Percentiles rank a stretch among this genome's conserved stretches.
Conservation (phyloP, 2,113 vertebrate species). For the Empidonax traillii region DNA sequence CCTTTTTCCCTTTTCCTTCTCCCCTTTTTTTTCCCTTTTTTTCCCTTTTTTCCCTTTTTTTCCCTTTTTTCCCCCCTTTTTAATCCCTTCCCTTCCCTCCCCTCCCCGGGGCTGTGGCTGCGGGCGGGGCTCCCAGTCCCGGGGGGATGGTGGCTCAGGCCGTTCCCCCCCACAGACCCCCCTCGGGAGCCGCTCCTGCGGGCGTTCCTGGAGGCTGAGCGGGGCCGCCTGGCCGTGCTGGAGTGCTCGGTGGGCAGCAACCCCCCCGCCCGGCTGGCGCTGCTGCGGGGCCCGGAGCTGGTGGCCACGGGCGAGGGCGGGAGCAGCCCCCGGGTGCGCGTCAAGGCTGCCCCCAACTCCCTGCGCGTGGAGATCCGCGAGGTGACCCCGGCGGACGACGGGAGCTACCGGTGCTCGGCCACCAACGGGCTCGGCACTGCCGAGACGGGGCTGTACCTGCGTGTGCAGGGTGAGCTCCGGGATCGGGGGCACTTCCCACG, state of each 20-base stretch:
- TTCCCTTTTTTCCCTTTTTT: accelerated
- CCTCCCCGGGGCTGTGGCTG: too few species aligned
- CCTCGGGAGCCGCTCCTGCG: slow-evolving; percentile 24
- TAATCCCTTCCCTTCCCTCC: too few species aligned
- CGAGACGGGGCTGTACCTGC: slow-evolving; percentile 3
- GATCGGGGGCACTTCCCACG: accelerated
- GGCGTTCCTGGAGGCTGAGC: slow-evolving; percentile 56
- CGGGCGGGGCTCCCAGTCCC: too few species aligned
- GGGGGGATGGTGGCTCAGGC: neutral
- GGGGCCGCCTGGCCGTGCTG: slow-evolving; percentile 40
- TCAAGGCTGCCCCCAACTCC: slow-evolving; percentile 18
- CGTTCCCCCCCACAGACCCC: neutral
- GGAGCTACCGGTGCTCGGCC: slow-evolving; percentile 56
- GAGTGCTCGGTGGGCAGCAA: slow-evolving; percentile 71
- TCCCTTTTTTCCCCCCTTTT: neutral
- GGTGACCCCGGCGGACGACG: neutral
- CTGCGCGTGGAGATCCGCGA: slow-evolving; percentile 57
- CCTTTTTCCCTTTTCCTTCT: too few species aligned
- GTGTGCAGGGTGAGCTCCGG: slow-evolving; percentile 38
- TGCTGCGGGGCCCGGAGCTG: neutral
- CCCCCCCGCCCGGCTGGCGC: slow-evolving; percentile 52
- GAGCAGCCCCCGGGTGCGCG: neutral
- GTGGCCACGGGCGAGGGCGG: neutral
- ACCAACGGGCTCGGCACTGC: slow-evolving; percentile 46
- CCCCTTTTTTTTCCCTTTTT: too few species aligned